Evolutionary conservation across 2,888 invertebrate genomes (phyloP), one percentile per base, ranked within the genome.

Genomic region (Dioctria rufipes): DNA sequence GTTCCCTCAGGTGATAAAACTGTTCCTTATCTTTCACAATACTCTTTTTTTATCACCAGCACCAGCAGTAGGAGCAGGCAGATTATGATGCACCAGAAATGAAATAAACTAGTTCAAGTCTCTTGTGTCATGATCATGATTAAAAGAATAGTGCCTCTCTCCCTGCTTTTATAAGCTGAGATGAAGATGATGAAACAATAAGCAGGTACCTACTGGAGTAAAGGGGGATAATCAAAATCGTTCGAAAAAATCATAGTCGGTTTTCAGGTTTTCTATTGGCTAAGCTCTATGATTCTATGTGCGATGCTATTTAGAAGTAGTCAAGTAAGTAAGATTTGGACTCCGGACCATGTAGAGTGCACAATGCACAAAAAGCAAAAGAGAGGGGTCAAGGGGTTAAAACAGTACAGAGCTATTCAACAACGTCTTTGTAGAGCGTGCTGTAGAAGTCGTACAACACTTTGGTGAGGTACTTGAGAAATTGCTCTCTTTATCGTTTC

Each of bases 31-130:
- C 73, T 73, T 73, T 60, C 73, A 42, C 6, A 73, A 73, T 25
- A 25, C 2, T 25, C 42, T 4, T 60, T 43, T 40, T 73, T 73
- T 60, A 60, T 40, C 58, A 73, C 8, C 58, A 42, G 73, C 58
- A 73, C 8, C 58, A 25, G 25, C 25, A 25, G 25, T 25, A 2
- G 25, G 1, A 25, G 25, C 25, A 25, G 25, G 25, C 25, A 25
- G 25, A 25, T 25, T 25, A 25, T 25, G 25, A 73, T 73, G 73
- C 73, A 13, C 73, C 73, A 73, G 73, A 73, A 73, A 60, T 51
- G 42, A 40, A 73, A n/a, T 42, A 73, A 73, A 60, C 73, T 73
- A 73, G 73, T 73, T 42, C 73, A 73, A 13, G 73, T 73, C 73
- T 73, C 73, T 73, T 13, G 73, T n/a, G 73, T 9, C 42, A 13